Percentiles rank a stretch among this genome's conserved stretches.
phyloP scores from a whole-genome alignment of 2,113 vertebrate genomes.

The Perca fluviatilis region DNA sequence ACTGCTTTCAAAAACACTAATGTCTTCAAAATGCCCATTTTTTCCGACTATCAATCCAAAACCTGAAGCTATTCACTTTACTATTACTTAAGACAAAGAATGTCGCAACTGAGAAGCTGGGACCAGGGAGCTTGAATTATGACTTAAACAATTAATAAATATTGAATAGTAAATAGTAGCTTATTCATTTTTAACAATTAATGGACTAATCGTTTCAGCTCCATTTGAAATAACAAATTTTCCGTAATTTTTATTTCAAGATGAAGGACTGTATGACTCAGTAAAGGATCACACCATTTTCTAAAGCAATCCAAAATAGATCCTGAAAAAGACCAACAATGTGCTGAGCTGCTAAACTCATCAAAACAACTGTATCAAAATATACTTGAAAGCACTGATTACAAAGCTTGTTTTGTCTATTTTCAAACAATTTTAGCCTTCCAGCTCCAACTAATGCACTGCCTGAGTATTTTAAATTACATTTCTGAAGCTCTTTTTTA shows the following conservation, averaged over 20 bases:
- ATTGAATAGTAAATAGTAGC: not conserved
- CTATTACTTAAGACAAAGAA: not conserved
- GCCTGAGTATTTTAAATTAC: conserved; percentile 35
- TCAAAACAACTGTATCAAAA: conserved; percentile 41
- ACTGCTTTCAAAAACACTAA: not conserved
- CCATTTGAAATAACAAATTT: not conserved
- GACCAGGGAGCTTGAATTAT: not conserved
- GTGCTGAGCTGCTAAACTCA: conserved; percentile 51
- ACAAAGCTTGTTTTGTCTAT: conserved; percentile 26
- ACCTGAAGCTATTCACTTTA: not conserved
- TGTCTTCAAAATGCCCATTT: not conserved
- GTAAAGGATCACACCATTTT: conserved; percentile 57
- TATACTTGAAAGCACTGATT: conserved; percentile 18
- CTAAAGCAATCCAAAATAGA: conserved; percentile 51
- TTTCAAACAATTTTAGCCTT: conserved; percentile 29
- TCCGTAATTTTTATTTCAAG: not conserved
- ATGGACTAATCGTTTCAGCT: not conserved
- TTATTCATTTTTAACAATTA: not conserved
- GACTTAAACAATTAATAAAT: not conserved
- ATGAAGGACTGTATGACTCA: conserved; percentile 27
- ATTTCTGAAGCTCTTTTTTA: conserved; percentile 20
- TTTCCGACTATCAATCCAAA: not conserved
- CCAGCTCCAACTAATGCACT: conserved; percentile 37
- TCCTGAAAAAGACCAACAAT: conserved; percentile 32
- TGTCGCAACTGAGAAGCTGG: not conserved